A percentile compares a stretch with the other conserved stretches of the same genome.
These are phyloP conservation scores for Kradibia gibbosae DNA, from an alignment of 1,140 invertebrate genomes.

Conservation along the genomic window DNA sequence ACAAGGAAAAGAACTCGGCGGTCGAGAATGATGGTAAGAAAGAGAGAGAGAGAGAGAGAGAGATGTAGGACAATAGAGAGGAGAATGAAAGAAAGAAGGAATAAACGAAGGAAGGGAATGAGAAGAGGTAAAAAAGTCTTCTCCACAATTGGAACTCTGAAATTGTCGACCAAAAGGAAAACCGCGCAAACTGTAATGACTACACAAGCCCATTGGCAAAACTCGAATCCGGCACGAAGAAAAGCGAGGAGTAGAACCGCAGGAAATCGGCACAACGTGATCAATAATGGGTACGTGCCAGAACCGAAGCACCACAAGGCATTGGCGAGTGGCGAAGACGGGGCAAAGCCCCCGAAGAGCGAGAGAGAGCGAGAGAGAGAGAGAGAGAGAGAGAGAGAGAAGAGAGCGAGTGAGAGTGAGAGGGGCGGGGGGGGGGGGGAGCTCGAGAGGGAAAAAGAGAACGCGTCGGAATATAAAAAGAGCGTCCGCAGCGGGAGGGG, in stretches of 20 bases:
- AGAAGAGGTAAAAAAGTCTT: background rate
- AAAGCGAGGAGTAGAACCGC: slow-evolving; percentile 57
- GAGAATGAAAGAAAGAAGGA: background rate
- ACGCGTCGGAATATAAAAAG: slow-evolving; percentile 40
- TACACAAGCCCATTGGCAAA: slow-evolving; percentile 20
- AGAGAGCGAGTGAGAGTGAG: slow-evolving; percentile 24
- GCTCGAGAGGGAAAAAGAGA: slow-evolving; percentile 37
- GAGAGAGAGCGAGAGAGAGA: slow-evolving; percentile 16
- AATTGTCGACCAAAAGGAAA: slow-evolving; percentile 19
- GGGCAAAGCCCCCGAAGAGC: slow-evolving; percentile 33
- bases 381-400: slow-evolving; percentile 4
- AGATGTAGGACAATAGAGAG: no score
- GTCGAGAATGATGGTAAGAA: background rate
- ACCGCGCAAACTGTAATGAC: slow-evolving; percentile 2
- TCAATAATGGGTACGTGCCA: slow-evolving; percentile 44
- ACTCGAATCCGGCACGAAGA: slow-evolving; percentile 42
- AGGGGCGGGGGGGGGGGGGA: slow-evolving; percentile 6
- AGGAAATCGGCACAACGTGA: slow-evolving; percentile 32
- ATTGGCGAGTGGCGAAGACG: slow-evolving; percentile 11
- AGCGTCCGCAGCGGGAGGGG: slow-evolving; percentile 30
- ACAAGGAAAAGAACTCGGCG: background rate
- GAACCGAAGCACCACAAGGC: slow-evolving; percentile 43
- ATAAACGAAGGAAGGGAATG: background rate
- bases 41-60: background rate
- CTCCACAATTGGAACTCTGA: slow-evolving; percentile 6